Percentiles rank a stretch among this genome's conserved stretches.
phyloP scores from a whole-genome alignment of 1,140 invertebrate genomes.

The Drosophila pseudoananassae region DNA sequence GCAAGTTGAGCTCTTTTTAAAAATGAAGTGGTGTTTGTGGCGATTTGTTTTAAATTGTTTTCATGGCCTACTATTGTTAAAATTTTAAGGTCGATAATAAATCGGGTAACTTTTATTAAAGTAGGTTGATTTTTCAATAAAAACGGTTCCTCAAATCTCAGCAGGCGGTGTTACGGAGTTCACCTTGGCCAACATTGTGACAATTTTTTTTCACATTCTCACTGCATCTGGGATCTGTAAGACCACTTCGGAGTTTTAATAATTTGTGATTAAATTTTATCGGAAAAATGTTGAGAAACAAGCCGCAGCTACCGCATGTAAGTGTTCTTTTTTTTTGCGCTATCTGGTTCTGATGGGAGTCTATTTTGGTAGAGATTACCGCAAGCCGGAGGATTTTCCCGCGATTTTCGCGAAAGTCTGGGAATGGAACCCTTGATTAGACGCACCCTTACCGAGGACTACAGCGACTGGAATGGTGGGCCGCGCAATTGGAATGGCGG shows the following conservation, averaged over 20 bases:
- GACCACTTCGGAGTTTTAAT: not conserved
- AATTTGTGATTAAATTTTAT: not conserved
- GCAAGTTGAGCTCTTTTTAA: not conserved
- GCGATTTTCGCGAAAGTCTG: not conserved
- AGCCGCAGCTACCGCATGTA: not conserved
- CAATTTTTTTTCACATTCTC: not conserved
- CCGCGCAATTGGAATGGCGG: constrained; percentile 5
- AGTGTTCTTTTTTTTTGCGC: not conserved
- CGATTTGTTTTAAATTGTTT: not conserved
- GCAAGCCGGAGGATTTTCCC: not conserved
- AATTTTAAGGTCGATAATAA: no score
- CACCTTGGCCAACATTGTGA: not conserved
- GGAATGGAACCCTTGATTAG: not conserved
- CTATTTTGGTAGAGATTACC: not conserved
- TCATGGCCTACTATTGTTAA: not conserved
- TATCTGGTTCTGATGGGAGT: not conserved
- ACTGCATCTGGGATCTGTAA: not conserved
- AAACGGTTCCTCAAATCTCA: not conserved
- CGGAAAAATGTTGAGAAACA: not conserved
- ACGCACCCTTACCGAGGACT: not conserved
- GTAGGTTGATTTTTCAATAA: not conserved
- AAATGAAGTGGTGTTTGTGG: not conserved
- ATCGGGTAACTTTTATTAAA: no score
- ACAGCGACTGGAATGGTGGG: not conserved
- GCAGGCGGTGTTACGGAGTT: not conserved